Base-by-base conservation (phyloP, 2,113 vertebrate species). In the Lophius piscatorius region DNA sequence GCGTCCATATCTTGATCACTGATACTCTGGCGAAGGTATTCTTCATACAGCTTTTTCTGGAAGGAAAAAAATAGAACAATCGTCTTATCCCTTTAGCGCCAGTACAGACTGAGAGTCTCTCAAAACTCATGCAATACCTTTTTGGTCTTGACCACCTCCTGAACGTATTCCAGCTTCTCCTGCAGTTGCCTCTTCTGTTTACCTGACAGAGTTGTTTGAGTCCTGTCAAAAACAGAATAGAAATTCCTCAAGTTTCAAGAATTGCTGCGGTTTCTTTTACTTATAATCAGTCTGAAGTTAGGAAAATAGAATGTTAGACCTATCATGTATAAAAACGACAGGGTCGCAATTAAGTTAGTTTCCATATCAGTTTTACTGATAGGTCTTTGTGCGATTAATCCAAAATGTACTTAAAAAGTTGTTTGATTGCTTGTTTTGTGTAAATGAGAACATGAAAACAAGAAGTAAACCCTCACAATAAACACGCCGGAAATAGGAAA, bases 1-100 rank as follows among this genome's bases (percentile, higher is more conserved):
- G 85, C 80, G 78, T 77, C 73, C 90, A 93, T 91, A 71, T 94
- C 93, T 0, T 92, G 91, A 38, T 94, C 93, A 1, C 91, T 91
- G 57, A 94, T 90, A 58, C 93, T 93, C 78, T 94, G 92, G 5
- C 88, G 91, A 14, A 94, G 86, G 61, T 94, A 94, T 14, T 94
- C 92, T 51, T 93, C 92, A 69, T 94, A 93, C 12, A 94, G 85
- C 29, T 85, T 89, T 76, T 90, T 92, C 93, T 94, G 26, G 1
- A 75, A 9, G 33, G 14, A 56, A n/a, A 18, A 18, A 40, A 17
- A 40, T 18, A 6, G 16, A 14, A 20, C 4, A 20, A 12, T 12
- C 0, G 24, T 7, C n/a, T 3, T 23, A 11, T 4, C 12, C 0
- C 23, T 54, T 49, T 35, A 28, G 12, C 8, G 3, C 0, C 18